Percentiles rank a stretch among this genome's conserved stretches.
Conservation (phyloP, 2,888 invertebrate genomes). For the Tenthredo scrophulariae region DNA sequence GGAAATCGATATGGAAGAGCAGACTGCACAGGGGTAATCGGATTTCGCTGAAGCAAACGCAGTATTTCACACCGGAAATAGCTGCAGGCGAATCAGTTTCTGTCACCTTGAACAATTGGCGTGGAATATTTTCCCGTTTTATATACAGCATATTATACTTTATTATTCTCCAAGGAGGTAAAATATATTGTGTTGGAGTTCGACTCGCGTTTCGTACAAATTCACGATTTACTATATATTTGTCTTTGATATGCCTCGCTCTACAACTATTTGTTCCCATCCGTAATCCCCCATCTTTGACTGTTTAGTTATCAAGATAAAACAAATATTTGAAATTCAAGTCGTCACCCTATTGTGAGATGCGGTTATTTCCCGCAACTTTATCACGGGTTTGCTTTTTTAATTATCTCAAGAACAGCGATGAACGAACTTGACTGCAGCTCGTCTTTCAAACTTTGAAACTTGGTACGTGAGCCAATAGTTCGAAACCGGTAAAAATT, state of each 20-base stretch:
- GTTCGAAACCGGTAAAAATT: slow-evolving; percentile 12
- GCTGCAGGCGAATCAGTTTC: slow-evolving; percentile 19
- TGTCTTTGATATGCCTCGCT: not conserved
- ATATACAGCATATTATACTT: not conserved
- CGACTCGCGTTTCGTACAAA: not conserved
- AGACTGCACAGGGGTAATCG: slow-evolving; percentile 37
- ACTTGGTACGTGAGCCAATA: not conserved
- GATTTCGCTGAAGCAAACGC: slow-evolving; percentile 32
- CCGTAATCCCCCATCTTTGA: not conserved
- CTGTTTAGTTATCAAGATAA: not conserved
- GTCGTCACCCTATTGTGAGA: not conserved
- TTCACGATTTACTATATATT: not conserved
- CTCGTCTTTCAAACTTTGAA: not conserved
- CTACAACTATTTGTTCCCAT: not conserved
- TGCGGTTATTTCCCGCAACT: not conserved
- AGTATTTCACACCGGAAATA: slow-evolving; percentile 35
- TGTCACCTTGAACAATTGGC: not conserved
- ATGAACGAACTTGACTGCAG: not conserved
- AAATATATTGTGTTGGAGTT: not conserved
- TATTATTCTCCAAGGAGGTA: not conserved
- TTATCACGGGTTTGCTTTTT: not conserved
- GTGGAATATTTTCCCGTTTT: not conserved
- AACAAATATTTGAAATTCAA: not conserved
- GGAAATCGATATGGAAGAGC: slow-evolving; percentile 46
- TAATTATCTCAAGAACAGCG: slow-evolving; percentile 17